Base-by-base conservation (phyloP, 2,888 invertebrate genomes). In the Noctua fimbriata region DNA sequence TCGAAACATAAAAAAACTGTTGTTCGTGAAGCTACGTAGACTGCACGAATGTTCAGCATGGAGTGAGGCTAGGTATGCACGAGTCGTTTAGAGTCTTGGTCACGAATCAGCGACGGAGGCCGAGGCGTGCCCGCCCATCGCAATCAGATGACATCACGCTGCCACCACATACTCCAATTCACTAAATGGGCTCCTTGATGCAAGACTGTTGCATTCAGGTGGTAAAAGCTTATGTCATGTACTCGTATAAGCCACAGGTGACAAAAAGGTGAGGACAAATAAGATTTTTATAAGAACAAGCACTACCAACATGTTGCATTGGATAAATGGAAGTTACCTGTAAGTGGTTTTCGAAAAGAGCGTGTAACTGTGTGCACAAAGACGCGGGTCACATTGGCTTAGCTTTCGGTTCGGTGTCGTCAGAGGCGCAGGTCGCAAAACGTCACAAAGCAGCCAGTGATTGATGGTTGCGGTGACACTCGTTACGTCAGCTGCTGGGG, bases 401-500 rank as follows among this genome's bases (percentile, higher is more conserved):
- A 89, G 86, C 84, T 86, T 60, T 63, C 10, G 36, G 32, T 65
- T 83, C 84, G 79, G 87, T 84, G 83, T 83, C 84, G 82, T 87
- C 81, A 83, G 90, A 90, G 89, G 87, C 89, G 89, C 92, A 92
- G 93, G 94, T 95, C 93, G 94, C 92, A 90, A 93, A 93, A 93
- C 95, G 95, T 94, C 95, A 95, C 94, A 93, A 94, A 93, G 93
- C 92, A 92, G 90, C 87, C 84, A 78, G 93, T 95, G 96, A 96
- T 96, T 96, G 96, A 96, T 96, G 95, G 93, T 93, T 92, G 94
- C 94, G 93, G 94, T 94, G 96, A 95, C 95, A 95, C 90, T 93
- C 92, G 93, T 93, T 93, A 92, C 95, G 94, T 94, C 94, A 92
- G 92, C 90, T 88, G 89, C 89, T 88, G 88, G 90, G 93, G 95